Evolutionary conservation across 2,797 vertebrate species (phyloP), one percentile per base, ranked within the genome.

Genomic region (Neomorphus geoffroyi): DNA sequence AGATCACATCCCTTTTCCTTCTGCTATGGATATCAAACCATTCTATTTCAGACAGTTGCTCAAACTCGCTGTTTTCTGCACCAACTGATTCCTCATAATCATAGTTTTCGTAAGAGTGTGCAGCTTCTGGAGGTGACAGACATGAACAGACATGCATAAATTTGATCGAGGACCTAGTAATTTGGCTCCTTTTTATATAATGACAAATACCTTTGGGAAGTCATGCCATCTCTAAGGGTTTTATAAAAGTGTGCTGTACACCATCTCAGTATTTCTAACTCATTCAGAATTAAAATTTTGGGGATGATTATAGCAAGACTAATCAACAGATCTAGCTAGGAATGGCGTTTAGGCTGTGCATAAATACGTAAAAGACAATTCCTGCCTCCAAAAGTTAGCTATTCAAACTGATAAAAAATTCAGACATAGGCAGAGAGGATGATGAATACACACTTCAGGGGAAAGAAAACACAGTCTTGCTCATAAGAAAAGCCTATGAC

Each of bases 1-100:
- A 27, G 3, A 30, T 57, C 33, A 80, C 81, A 45, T 97, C 93
- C 70, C 98, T 97, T 94, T 94, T 98, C 41, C 96, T 97, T 80
- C 98, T 97, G 21, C 48, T 97, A 54, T 17, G 97, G 41, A 98
- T 96, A 69, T 98, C 98, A 87, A 98, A 97, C 98, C 97, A 98
- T 37, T 97, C 97, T 21, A 97, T 84, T 70, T 54, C 57, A 91
- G 95, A 81, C 24, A 91, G 51, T 5, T 72, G 87, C 45, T 97
- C 92, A 28, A 13, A 43, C 0, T 11, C 13, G 3, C 7, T 93
- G 39, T 27, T 17, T 60, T 30, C 54, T 70, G 17, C 11, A 23
- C 43, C 35, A 72, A 12, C 51, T 18, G 26, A 15, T 1, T 75
- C 45, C 7, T 93, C 97, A 17, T 97, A 97, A 81, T 97, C 95